These are phyloP conservation scores for human DNA, from an alignment of 2,113 vertebrate genomes.

Conservation along the genomic window GRCh38 chr9:79875501-79876000, in stretches of 20 bases:
- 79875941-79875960: constrained; percentile 4
- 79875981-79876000: background rate
- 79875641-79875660: background rate
- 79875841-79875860: background rate
- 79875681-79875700: background rate
- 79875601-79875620: background rate
- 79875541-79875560: background rate
- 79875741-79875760: background rate
- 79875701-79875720: background rate
- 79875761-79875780: background rate
- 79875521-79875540: background rate
- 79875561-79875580: background rate
- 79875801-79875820: background rate
- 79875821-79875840: background rate
- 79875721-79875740: background rate
- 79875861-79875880: background rate
- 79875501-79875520: background rate
- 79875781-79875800: background rate
- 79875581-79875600: background rate
- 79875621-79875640: background rate
- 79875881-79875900: background rate
- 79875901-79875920: background rate
- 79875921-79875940: background rate
- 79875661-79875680: background rate
- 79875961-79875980: background rate